A percentile compares a stretch with the other conserved stretches of the same genome.
Conservation (phyloP, 1,140 invertebrate genomes). For the Bradysia coprophila region DNA sequence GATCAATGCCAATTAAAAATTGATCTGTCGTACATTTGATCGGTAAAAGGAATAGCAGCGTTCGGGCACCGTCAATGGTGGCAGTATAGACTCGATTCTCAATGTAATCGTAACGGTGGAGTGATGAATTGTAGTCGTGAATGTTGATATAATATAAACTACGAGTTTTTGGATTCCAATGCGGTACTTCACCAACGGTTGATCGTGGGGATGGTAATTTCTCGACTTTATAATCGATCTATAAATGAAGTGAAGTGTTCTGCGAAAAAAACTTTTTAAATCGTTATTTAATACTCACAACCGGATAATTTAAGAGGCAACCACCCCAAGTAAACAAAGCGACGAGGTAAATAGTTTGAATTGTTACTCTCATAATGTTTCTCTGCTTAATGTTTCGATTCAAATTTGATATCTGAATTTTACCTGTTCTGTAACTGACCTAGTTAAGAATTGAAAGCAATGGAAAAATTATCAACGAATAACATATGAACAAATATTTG, state of each 20-base stretch:
- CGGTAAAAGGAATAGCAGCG: neutral
- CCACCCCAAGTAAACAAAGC: too few species aligned
- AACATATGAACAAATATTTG: too few species aligned
- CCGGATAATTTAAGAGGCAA: too few species aligned
- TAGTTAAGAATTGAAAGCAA: too few species aligned
- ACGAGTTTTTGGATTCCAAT: slow-evolving; percentile 36
- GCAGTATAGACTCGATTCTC: slow-evolving; percentile 1
- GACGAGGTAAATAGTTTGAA: too few species aligned
- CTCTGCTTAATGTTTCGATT: too few species aligned
- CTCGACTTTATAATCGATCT: neutral
- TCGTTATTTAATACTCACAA: too few species aligned
- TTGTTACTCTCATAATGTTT: too few species aligned
- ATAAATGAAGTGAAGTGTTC: too few species aligned
- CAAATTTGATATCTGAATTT: too few species aligned
- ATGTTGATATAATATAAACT: slow-evolving; percentile 30
- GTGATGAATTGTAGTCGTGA: slow-evolving; percentile 2
- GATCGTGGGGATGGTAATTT: neutral
- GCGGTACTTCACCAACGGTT: slow-evolving; percentile 34
- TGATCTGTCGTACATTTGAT: slow-evolving; percentile 1
- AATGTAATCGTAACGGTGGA: slow-evolving; percentile 2
- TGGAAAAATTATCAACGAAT: too few species aligned
- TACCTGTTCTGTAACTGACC: too few species aligned
- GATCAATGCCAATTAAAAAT: slow-evolving; percentile 1
- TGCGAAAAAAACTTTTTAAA: neutral
- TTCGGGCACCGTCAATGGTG: neutral